Evolutionary conservation across 2,797 vertebrate genomes (phyloP).

Genomic region (Falco naumanni): DNA sequence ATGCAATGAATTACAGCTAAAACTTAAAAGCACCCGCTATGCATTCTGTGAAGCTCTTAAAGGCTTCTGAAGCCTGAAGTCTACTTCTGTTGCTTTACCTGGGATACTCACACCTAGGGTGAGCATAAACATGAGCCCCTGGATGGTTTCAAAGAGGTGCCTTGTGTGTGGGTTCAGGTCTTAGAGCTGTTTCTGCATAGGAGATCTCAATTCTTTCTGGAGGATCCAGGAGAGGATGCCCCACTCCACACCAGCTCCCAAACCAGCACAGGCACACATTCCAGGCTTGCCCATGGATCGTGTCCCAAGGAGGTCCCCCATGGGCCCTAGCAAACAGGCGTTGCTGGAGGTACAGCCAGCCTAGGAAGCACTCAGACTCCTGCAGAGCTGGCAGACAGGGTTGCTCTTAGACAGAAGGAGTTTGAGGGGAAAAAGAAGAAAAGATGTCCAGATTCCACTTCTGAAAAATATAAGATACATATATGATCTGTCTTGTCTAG

Average conservation of each 20-base stretch:
- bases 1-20: neutral
- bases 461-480: neutral
- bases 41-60: neutral
- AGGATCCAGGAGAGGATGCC: neutral
- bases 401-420: neutral
- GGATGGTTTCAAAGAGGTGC: neutral
- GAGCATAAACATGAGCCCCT: neutral
- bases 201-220: neutral
- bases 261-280: accelerated
- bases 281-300: neutral
- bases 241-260: neutral
- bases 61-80: neutral
- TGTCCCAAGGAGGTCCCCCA: neutral
- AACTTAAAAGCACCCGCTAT: neutral
- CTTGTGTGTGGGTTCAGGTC: neutral
- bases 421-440: neutral
- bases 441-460: neutral
- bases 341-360: neutral
- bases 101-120: neutral
- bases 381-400: neutral
- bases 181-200: neutral
- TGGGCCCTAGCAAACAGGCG: accelerated
- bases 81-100: neutral
- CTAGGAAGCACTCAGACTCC: neutral
- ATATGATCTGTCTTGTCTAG: neutral